A percentile compares a stretch with the other conserved stretches of the same genome.
phyloP scores from a whole-genome alignment of 2,797 vertebrate species.

The Rallus crepitans region DNA sequence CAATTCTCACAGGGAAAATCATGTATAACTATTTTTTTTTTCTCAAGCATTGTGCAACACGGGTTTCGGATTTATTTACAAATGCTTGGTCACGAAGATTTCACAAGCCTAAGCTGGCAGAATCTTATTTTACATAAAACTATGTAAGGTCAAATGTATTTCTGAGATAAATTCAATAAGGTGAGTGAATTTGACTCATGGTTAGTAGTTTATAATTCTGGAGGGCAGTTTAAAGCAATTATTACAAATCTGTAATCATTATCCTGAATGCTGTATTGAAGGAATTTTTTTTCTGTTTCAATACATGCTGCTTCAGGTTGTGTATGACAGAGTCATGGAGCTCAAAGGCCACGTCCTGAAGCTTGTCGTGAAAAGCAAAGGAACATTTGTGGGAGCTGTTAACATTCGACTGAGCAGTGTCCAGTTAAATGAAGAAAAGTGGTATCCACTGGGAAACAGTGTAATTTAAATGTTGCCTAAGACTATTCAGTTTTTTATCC shows the following conservation, averaged over 20 bases:
- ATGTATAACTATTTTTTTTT: not conserved
- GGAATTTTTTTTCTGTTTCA: not conserved
- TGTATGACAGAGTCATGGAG: conserved; percentile 76
- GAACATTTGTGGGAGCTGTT: conserved; percentile 81
- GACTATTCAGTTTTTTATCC: conserved; percentile 47
- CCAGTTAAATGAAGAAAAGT: conserved; percentile 80
- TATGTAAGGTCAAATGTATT: not conserved
- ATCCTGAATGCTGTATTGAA: not conserved
- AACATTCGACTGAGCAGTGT: conserved; percentile 79
- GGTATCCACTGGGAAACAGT: conserved; percentile 84
- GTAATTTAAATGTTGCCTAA: conserved; percentile 64
- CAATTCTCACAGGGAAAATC: not conserved
- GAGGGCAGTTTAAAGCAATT: not conserved
- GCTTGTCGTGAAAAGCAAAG: conserved; percentile 87
- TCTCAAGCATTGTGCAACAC: not conserved
- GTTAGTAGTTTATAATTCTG: not conserved
- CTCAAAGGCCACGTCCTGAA: conserved; percentile 81
- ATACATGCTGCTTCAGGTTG: conserved; percentile 75
- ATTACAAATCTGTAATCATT: not conserved
- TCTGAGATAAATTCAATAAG: not conserved
- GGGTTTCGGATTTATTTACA: not conserved
- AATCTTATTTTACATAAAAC: not conserved
- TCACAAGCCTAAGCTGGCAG: not conserved
- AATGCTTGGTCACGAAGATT: not conserved
- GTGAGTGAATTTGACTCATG: not conserved